A percentile compares a stretch with the other conserved stretches of the same genome.
Evolutionary conservation across 2,888 invertebrate species (phyloP).

Genomic region (Busseola fusca): DNA sequence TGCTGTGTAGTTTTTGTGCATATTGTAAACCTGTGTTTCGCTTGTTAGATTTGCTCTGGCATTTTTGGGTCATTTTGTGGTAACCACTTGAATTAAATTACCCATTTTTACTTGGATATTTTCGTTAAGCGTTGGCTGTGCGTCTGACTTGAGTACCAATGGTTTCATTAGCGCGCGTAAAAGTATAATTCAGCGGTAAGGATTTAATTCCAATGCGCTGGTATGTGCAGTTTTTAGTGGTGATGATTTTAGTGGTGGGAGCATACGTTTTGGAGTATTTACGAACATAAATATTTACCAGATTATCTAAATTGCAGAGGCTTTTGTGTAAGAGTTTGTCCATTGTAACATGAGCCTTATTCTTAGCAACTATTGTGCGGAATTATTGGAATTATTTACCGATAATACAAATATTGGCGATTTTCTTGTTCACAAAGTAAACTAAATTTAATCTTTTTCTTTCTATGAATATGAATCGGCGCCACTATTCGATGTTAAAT

Average conservation of each 20-base stretch:
- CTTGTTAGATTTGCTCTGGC: conserved; percentile 59
- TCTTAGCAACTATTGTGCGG: conserved; percentile 3
- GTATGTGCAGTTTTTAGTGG: conserved; percentile 51
- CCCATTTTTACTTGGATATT: conserved; percentile 60
- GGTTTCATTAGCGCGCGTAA: conserved; percentile 57
- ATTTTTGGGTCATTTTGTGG: conserved; percentile 62
- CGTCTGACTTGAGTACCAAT: conserved; percentile 62
- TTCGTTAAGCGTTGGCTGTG: conserved; percentile 33
- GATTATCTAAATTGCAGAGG: conserved; percentile 48
- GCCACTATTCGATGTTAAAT: no score
- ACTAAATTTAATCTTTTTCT: no score
- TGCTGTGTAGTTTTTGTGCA: conserved; percentile 61
- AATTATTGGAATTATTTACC: not conserved
- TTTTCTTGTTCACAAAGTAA: no score
- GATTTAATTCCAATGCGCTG: conserved; percentile 45
- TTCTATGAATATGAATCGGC: no score
- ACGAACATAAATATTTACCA: conserved; percentile 52
- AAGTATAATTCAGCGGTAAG: conserved; percentile 55
- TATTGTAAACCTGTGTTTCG: conserved; percentile 67
- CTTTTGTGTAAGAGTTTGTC: conserved; percentile 9
- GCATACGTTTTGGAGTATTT: conserved; percentile 44
- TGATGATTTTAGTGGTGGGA: conserved; percentile 23
- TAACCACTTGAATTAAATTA: conserved; percentile 60
- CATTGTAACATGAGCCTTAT: conserved; percentile 1
- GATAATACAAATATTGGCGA: not conserved